These are phyloP conservation scores for Germaria angustata DNA, from an alignment of 2,888 invertebrate genomes.

Conservation along the genomic window DNA sequence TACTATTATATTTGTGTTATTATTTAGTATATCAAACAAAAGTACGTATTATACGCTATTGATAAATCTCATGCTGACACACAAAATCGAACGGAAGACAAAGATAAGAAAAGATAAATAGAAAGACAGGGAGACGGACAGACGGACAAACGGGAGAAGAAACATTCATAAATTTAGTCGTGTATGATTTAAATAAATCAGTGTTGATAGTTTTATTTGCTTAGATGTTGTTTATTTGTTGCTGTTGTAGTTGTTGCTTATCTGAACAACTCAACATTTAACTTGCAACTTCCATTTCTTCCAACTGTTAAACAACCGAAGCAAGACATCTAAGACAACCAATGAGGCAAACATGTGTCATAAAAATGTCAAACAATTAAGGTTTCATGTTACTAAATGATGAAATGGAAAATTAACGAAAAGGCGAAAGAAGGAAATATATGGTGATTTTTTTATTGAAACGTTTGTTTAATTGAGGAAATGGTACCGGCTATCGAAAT, in stretches of 20 bases:
- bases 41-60: not conserved
- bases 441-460: not conserved
- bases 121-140: not conserved
- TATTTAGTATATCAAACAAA: not conserved
- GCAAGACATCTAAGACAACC: conserved; percentile 19
- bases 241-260: conserved; percentile 6
- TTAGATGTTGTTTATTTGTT: conserved; percentile 1
- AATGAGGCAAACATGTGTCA: conserved; percentile 56
- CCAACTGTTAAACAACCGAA: not conserved
- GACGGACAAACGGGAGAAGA: not conserved
- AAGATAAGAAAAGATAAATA: not conserved
- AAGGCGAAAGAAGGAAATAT: not conserved
- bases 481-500: too few relatives aligned
- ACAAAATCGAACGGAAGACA: not conserved
- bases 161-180: not conserved
- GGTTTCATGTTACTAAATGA: conserved; percentile 59
- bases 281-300: not conserved
- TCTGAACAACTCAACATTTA: conserved; percentile 16
- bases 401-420: conserved; percentile 15
- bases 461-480: not conserved
- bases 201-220: conserved; percentile 58
- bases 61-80: conserved; percentile 15
- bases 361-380: conserved; percentile 62
- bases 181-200: conserved; percentile 44
- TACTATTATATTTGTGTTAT: not conserved